phyloP scores from a whole-genome alignment of 2,888 invertebrate species.

The Patella caerulea region DNA sequence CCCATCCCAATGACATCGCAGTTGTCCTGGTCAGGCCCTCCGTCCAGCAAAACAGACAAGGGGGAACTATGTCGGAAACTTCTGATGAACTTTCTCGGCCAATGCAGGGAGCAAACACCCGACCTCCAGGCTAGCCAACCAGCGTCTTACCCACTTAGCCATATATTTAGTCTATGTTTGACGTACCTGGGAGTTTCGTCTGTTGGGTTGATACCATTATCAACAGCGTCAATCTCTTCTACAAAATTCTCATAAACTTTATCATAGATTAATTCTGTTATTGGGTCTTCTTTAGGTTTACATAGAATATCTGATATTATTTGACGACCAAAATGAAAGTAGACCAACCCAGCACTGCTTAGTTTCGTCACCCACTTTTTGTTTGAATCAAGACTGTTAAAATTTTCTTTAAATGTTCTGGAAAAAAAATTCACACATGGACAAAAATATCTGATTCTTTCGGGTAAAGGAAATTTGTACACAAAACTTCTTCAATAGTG shows the following conservation, averaged over 20 bases:
- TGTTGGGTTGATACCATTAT: constrained; percentile 93
- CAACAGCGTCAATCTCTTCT: constrained; percentile 95
- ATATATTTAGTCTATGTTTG: background rate
- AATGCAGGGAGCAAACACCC: too few relatives aligned
- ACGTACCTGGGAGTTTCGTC: constrained; percentile 74
- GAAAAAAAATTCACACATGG: constrained; percentile 24
- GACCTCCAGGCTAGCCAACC: too few relatives aligned
- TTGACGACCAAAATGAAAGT: constrained; percentile 88
- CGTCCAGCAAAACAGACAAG: too few relatives aligned
- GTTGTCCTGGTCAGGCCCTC: too few relatives aligned
- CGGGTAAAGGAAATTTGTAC: too few relatives aligned
- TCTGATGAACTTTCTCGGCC: too few relatives aligned
- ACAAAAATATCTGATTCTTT: too few relatives aligned
- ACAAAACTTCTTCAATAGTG: too few relatives aligned
- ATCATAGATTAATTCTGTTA: constrained; percentile 69
- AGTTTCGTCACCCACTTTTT: constrained; percentile 77
- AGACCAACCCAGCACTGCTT: constrained; percentile 95
- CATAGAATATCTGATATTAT: constrained; percentile 72
- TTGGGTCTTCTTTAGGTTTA: constrained; percentile 41
- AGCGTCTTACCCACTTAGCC: too few relatives aligned
- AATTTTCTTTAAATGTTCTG: constrained; percentile 72
- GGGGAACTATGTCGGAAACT: too few relatives aligned
- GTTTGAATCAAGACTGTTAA: constrained; percentile 65
- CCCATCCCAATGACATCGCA: too few relatives aligned
- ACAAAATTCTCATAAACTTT: constrained; percentile 88